Evolutionary conservation across 2,797 vertebrate species (phyloP), one percentile per base, ranked within the genome.

Genomic region (Picus viridis): DNA sequence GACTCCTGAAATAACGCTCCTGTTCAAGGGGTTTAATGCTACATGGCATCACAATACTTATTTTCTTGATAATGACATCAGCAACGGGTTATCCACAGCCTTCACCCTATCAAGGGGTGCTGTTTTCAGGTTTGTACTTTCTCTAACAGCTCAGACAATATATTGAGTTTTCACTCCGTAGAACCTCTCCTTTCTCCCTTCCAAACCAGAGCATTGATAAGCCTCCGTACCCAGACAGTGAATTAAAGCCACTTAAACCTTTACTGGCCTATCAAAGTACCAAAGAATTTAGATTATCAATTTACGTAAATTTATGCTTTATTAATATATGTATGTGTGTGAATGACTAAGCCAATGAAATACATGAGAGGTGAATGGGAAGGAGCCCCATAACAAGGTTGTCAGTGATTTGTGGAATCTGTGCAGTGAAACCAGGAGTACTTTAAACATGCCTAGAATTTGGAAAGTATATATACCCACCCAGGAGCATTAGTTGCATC

Each of bases 401-500:
- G 56, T 56, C 1, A 2, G 67, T 80, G 84, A 80, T 70, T 70
- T 74, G 73, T 82, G 73, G 69, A 77, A 70, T 90, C 80, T 79
- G 22, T 76, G 53, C 49, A 62, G 45, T 23, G 45, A 80, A 89
- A 73, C 47, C 47, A 57, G 67, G 24, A 86, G 7, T 34, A 13
- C 32, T 69, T 45, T 39, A 67, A 88, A 59, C 69, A 88, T 2
- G 6, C 36, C 43, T 89, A 73, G 73, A 67, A 81, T 94, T 43
- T 85, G 69, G 76, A 72, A 94, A 67, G 75, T 41, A 22, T 6
- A 0, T 47, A 58, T 47, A 58, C 58, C 49, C 59, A 43, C 83
- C 89, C 54, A 71, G 63, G 83, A 95, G 61, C 64, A 75, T 83
- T 92, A 94, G 85, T 78, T 82, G 67, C 80, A 76, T 84, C 57